Evolutionary conservation across 2,113 vertebrate genomes (phyloP).

Genomic region (Amphilophus citrinellus): DNA sequence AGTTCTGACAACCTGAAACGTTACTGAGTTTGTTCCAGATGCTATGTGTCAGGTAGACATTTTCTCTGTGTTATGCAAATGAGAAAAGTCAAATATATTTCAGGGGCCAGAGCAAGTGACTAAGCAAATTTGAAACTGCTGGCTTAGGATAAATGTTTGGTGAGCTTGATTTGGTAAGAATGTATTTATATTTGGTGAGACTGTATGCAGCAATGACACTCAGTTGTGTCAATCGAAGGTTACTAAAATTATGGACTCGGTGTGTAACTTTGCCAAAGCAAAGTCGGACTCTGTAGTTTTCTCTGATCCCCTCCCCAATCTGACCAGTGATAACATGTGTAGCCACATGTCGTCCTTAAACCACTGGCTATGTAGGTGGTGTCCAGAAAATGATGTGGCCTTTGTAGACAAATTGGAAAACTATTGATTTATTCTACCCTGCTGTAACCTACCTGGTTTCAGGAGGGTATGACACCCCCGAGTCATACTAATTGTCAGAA

Average conservation of each 20-base stretch:
- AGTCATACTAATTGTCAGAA: neutral
- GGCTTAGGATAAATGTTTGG: neutral
- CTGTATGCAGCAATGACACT: neutral
- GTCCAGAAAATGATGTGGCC: neutral
- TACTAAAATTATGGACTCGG: neutral
- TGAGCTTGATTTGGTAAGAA: neutral
- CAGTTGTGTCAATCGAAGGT: neutral
- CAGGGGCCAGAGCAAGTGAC: neutral
- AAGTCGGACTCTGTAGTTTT: neutral
- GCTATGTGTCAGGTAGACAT: neutral
- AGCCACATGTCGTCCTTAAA: neutral
- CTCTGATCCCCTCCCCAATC: neutral
- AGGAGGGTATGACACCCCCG: neutral
- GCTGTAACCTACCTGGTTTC: neutral
- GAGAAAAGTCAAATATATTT: neutral
- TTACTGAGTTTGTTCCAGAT: neutral
- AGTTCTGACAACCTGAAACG: neutral
- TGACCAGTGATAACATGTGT: neutral
- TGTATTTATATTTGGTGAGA: neutral
- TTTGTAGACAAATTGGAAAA: neutral
- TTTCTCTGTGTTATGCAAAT: neutral
- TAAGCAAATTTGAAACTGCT: neutral
- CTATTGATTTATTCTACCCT: neutral
- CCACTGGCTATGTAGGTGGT: rapidly evolving
- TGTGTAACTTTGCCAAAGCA: too few species aligned